Evolutionary conservation across 2,797 vertebrate genomes (phyloP).

Genomic region (Cuculus canorus): DNA sequence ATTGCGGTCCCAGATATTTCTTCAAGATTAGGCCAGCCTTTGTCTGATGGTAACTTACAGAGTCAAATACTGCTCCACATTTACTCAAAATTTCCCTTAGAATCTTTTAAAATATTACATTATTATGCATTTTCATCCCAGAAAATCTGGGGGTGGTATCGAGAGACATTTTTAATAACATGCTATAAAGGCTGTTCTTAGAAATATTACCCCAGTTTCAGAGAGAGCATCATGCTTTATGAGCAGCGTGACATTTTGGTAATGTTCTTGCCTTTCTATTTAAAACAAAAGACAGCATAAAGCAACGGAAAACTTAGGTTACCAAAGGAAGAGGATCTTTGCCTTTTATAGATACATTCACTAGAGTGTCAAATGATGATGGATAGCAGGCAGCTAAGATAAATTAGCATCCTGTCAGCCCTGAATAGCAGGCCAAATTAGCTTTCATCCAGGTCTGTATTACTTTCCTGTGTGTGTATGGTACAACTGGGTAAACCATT

Average conservation of each 20-base stretch:
- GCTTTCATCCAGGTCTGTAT: not conserved
- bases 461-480: not conserved
- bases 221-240: not conserved
- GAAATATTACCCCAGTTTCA: not conserved
- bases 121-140: not conserved
- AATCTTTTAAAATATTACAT: not conserved
- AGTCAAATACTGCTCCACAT: not conserved
- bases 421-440: slow-evolving; percentile 15
- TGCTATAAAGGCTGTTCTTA: not conserved
- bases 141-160: not conserved
- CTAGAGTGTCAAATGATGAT: slow-evolving; percentile 59
- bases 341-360: slow-evolving; percentile 38
- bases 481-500: not conserved
- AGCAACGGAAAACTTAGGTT: slow-evolving; percentile 11
- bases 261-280: not conserved
- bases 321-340: slow-evolving; percentile 5
- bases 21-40: not conserved
- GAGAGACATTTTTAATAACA: not conserved
- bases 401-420: slow-evolving; percentile 62
- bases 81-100: not conserved
- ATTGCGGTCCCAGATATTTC: not conserved
- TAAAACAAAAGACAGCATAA: slow-evolving; percentile 11
- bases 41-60: not conserved
- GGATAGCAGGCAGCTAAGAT: slow-evolving; percentile 58
- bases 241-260: not conserved